Evolutionary conservation across 2,113 vertebrate genomes (phyloP).

Genomic region (Myanophis thanlyinensis): DNA sequence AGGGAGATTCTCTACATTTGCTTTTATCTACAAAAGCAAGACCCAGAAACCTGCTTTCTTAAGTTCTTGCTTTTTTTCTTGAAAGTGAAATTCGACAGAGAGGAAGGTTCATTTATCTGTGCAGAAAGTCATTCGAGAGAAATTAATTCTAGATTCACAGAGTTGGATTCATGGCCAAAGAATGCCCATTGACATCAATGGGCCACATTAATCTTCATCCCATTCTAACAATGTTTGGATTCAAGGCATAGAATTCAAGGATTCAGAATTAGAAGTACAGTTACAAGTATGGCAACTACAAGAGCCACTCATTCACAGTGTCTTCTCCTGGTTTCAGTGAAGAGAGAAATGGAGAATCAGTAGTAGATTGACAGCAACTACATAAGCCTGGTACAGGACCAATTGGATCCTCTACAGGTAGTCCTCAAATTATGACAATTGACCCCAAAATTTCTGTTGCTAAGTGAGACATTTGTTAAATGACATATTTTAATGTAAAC

Average conservation of each 20-base stretch:
- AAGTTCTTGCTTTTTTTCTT: constrained; percentile 15
- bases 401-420: neutral
- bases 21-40: constrained; percentile 6
- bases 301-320: neutral
- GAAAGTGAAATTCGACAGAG: neutral
- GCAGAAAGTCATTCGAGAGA: neutral
- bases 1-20: constrained; percentile 11
- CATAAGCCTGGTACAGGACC: neutral
- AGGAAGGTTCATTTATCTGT: neutral
- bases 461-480: neutral
- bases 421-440: neutral
- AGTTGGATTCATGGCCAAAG: neutral
- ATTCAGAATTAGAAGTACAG: neutral
- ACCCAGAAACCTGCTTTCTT: constrained; percentile 17
- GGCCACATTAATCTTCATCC: neutral
- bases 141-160: neutral
- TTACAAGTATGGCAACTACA: neutral
- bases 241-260: neutral
- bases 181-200: neutral
- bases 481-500: neutral
- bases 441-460: neutral
- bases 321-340: neutral
- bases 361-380: neutral
- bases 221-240: neutral
- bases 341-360: neutral